Conservation (phyloP, 2,113 vertebrate species). For the Paradoxurus hermaphroditus region DNA sequence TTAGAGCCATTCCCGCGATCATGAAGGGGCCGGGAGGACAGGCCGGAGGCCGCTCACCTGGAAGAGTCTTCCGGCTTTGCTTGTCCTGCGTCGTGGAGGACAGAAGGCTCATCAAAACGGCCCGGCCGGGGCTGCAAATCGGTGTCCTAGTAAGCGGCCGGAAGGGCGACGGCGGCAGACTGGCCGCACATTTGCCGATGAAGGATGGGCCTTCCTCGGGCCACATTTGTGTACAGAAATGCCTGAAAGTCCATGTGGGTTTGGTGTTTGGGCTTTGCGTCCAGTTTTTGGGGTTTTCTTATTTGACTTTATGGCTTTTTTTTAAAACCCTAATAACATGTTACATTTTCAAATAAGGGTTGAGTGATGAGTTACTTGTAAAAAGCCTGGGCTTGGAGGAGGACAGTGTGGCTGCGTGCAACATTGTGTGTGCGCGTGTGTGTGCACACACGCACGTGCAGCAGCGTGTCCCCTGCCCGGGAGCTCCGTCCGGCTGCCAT, state of each 20-base stretch:
- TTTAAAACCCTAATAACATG: slow-evolving; percentile 54
- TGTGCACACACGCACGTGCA: neutral
- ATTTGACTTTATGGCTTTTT: slow-evolving; percentile 58
- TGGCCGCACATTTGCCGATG: neutral
- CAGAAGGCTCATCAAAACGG: neutral
- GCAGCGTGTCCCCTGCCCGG: neutral
- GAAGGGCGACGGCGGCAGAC: neutral
- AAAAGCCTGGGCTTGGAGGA: neutral
- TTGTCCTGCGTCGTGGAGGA: neutral
- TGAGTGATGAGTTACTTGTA: neutral
- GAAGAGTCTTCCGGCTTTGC: neutral
- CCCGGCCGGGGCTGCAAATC: neutral
- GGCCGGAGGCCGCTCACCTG: neutral
- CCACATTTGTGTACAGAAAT: neutral
- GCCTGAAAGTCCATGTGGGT: neutral
- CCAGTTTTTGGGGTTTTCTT: neutral
- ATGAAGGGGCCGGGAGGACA: neutral
- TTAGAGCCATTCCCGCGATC: neutral
- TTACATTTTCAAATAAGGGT: slow-evolving; percentile 48
- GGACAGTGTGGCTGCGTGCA: neutral
- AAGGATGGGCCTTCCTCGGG: neutral
- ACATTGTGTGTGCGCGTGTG: fast-evolving
- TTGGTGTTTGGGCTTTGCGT: slow-evolving; percentile 58
- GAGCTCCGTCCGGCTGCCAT: neutral
- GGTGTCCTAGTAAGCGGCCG: neutral